These are phyloP conservation scores for Drosophila saltans DNA, from an alignment of 1,140 invertebrate genomes.

Conservation along the genomic window DNA sequence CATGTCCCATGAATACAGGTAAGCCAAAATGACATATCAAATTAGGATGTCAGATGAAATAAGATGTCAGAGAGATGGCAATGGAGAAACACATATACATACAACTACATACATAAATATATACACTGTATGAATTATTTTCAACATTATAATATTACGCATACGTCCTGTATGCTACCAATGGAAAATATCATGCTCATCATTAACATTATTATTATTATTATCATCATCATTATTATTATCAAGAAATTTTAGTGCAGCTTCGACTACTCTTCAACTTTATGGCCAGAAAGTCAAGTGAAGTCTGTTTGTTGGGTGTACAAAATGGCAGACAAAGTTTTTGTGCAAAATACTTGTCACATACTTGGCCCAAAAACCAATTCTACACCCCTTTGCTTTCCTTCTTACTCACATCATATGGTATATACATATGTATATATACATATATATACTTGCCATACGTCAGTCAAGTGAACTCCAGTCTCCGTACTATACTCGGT, in stretches of 20 bases:
- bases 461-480: constrained; percentile 31
- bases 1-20: constrained; percentile 95
- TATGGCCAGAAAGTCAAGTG: constrained; percentile 54
- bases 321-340: constrained; percentile 65
- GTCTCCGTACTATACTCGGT: not conserved
- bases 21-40: constrained; percentile 52
- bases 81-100: not conserved
- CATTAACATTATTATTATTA: constrained; percentile 17
- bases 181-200: constrained; percentile 10
- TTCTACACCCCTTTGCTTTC: not conserved
- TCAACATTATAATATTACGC: constrained; percentile 70
- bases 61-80: not conserved
- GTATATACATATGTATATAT: constrained; percentile 17
- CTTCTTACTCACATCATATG: constrained; percentile 11
- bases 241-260: constrained; percentile 3
- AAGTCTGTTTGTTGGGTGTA: constrained; percentile 40
- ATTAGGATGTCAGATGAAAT: constrained; percentile 36
- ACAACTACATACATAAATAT: not conserved
- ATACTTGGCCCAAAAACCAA: constrained; percentile 63
- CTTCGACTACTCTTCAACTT: constrained; percentile 13
- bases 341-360: constrained; percentile 78
- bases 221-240: constrained; percentile 17
- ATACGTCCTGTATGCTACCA: constrained; percentile 49
- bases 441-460: constrained; percentile 7
- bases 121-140: constrained; percentile 40